These are phyloP conservation scores for Criorhina ranunculi DNA, from an alignment of 2,888 invertebrate species.

Conservation along the genomic window DNA sequence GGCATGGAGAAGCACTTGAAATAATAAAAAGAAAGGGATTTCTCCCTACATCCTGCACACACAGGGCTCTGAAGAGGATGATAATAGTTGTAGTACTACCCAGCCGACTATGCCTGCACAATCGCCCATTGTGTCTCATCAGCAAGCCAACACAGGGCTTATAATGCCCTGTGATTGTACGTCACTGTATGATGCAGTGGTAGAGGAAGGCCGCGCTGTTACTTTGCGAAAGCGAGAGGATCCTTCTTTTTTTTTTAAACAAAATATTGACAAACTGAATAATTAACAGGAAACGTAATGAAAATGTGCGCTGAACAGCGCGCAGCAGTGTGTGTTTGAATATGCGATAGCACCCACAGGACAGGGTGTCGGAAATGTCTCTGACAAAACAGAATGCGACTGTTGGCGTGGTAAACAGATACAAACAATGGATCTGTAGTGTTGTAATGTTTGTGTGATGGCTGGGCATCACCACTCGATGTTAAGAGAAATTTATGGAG, in stretches of 20 bases:
- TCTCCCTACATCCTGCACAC: not conserved
- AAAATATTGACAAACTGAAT: conserved; percentile 76
- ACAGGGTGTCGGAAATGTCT: conserved; percentile 66
- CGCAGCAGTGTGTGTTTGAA: conserved; percentile 17
- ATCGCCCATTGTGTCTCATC: conserved; percentile 62
- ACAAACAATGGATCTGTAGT: conserved; percentile 1
- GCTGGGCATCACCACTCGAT: conserved; percentile 17
- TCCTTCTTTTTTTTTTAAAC: conserved; percentile 32
- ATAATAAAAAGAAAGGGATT: conserved; percentile 20
- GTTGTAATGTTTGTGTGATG: not conserved
- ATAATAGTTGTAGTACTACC: conserved; percentile 32
- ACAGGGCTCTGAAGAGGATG: conserved; percentile 19
- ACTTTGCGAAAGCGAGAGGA: not conserved
- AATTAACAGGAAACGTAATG: conserved; percentile 71
- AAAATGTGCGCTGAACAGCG: conserved; percentile 54
- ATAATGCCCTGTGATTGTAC: conserved; percentile 49
- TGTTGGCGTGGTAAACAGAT: conserved; percentile 59
- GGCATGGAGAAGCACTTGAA: conserved; percentile 36
- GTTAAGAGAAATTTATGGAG: conserved; percentile 20
- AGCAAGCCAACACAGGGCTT: conserved; percentile 27
- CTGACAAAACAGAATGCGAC: conserved; percentile 28
- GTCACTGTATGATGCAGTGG: conserved; percentile 25
- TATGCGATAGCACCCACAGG: conserved; percentile 37
- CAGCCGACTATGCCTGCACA: conserved; percentile 15
- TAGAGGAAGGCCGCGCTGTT: not conserved